A percentile compares a stretch with the other conserved stretches of the same genome.
Evolutionary conservation across 2,888 invertebrate species (phyloP).

Genomic region (Microchrysa polita): DNA sequence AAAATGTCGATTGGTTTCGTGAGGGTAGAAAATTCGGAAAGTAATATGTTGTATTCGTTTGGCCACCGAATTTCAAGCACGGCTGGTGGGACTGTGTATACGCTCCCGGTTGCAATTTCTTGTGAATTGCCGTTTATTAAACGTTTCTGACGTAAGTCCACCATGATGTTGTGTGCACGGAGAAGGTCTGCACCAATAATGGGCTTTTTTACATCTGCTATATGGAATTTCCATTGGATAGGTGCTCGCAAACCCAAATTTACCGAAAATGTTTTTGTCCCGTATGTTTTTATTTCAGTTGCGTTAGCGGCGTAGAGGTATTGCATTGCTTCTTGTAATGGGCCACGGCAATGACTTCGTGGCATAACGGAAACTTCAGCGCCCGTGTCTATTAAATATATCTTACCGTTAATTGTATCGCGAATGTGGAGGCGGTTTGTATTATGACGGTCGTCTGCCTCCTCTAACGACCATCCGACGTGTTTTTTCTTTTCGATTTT

Average conservation of each 20-base stretch:
- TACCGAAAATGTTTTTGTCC: neutral
- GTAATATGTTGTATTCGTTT: neutral
- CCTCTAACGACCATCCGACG: no score
- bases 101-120: neutral
- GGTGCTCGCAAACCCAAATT: neutral
- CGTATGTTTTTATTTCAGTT: slow-evolving; percentile 1
- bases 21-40: neutral
- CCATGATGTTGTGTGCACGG: neutral
- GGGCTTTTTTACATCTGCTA: neutral
- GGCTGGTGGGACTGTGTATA: neutral
- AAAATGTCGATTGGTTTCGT: neutral
- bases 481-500: no score
- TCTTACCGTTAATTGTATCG: no score
- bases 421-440: no score
- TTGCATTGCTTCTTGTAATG: neutral
- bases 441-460: no score
- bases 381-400: neutral
- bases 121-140: neutral
- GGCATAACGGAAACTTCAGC: slow-evolving; percentile 7
- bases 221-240: neutral
- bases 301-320: neutral
- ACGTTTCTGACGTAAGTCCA: neutral
- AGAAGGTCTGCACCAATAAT: neutral
- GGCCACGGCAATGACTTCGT: neutral
- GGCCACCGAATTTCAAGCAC: neutral